Base-by-base conservation (phyloP, 1,140 invertebrate species). In the Zaprionus camerounensis region DNA sequence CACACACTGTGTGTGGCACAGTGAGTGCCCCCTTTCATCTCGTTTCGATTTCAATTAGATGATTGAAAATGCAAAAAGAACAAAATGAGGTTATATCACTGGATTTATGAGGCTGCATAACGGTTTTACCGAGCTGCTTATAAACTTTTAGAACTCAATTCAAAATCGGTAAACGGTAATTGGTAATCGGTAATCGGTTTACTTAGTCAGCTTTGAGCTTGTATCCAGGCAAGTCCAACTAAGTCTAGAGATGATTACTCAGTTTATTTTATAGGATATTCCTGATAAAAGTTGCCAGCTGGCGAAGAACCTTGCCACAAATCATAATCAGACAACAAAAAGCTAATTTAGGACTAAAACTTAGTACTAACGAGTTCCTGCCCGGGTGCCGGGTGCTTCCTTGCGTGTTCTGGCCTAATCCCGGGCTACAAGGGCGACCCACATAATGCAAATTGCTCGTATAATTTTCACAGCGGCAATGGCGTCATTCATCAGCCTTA, bases 361-460 rank as follows among this genome's bases (percentile, higher is more conserved):
- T 38, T 36, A 55, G 26, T 56, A 20, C 36, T 31, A 46, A 71
- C 59, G 72, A 64, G 28, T 22, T 26, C 34, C 58, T 38, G 11
- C 44, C 26, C 26, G 24, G n/a, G 6, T 7, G 28, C 6, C 7
- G 31, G 36, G 3, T 13, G 11, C 1, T 34, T 41, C 22, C 12
- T 28, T 38, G 20, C 7, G 46, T 12, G 34, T 15, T 7, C 17
- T 22, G 7, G 53, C 13, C 74, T 80, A 86, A 87, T 76, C 82
- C 80, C 31, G 66, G 68, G 44, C 51, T 34, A 55, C 71, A 49
- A 69, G 26, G 51, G 28, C 83, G 83, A 80, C 83, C 83, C 83
- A 86, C 83, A 82, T 87, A 88, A 87, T 88, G 83, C 84, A 88
- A 87, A 87, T 87, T 83, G 84, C 83, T 83, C 71, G 78, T 84